phyloP scores from a whole-genome alignment of 2,888 invertebrate genomes.

The Drosophila cognata region DNA sequence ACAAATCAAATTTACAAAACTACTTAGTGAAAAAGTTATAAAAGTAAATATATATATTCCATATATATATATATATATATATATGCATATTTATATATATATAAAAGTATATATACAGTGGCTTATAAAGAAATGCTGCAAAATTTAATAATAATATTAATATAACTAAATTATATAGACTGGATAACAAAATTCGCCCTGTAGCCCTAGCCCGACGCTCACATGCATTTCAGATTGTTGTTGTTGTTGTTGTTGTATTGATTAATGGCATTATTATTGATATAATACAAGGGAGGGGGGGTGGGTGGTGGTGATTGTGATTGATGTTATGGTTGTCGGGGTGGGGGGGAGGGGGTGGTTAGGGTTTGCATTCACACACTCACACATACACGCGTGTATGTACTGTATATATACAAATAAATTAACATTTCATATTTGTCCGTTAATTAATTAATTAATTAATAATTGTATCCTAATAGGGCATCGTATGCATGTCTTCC shows the following conservation, averaged over 20 bases:
- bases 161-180: conserved; percentile 49
- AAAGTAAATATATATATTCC: conserved; percentile 9
- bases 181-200: conserved; percentile 61
- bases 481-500: conserved; percentile 74
- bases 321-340: background rate
- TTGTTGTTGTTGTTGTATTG: conserved; percentile 6
- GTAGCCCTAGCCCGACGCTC: conserved; percentile 34
- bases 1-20: conserved; percentile 52
- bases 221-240: conserved; percentile 56
- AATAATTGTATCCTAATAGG: conserved; percentile 50
- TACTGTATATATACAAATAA: conserved; percentile 54
- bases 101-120: conserved; percentile 37
- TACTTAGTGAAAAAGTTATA: conserved; percentile 52
- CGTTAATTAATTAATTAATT: conserved; percentile 42
- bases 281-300: conserved; percentile 62
- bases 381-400: conserved; percentile 38
- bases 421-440: conserved; percentile 62
- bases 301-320: background rate
- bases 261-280: conserved; percentile 15
- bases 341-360: background rate
- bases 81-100: conserved; percentile 1
- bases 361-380: conserved; percentile 39
- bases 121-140: conserved; percentile 55
- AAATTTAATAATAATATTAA: conserved; percentile 43
- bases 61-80: conserved; percentile 1